Conservation (phyloP, 2,888 invertebrate species). For the Drosophila dives region DNA sequence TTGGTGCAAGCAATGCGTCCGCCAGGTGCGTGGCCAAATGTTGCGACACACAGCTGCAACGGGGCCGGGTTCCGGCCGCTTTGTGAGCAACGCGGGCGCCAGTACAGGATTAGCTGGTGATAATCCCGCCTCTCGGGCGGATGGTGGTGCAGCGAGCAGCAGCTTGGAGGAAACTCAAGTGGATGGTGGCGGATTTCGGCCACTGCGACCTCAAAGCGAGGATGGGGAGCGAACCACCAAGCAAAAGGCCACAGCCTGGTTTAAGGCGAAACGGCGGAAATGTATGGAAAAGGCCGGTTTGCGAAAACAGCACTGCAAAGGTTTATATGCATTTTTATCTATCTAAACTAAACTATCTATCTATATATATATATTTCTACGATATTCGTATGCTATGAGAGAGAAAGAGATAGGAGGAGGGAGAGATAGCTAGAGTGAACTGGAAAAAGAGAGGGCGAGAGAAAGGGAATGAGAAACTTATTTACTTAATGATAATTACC, state of each 20-base stretch:
- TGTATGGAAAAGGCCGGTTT: slow-evolving; percentile 14
- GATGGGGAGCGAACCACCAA: background rate
- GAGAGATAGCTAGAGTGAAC: background rate
- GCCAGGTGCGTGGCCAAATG: slow-evolving; percentile 48
- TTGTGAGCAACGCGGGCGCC: slow-evolving; percentile 24
- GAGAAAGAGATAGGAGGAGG: background rate
- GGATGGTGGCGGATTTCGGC: slow-evolving; percentile 22
- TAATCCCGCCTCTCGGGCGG: background rate
- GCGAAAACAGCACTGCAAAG: slow-evolving; percentile 27
- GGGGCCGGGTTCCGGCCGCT: slow-evolving; percentile 43
- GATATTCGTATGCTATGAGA: background rate
- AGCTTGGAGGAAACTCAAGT: slow-evolving; percentile 13
- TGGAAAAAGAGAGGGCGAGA: background rate
- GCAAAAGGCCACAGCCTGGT: background rate
- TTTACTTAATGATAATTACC: background rate
- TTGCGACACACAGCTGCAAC: slow-evolving; percentile 68
- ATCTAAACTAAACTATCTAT: background rate
- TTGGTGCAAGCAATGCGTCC: slow-evolving; percentile 51
- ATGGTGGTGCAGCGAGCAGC: background rate
- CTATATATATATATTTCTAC: background rate
- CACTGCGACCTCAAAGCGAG: slow-evolving; percentile 1
- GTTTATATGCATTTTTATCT: slow-evolving; percentile 32
- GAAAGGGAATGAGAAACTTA: background rate
- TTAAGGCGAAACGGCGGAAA: background rate
- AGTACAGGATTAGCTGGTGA: slow-evolving; percentile 9